These are phyloP conservation scores for Hymenopus coronatus DNA, from an alignment of 2,888 invertebrate species.

Conservation along the genomic window DNA sequence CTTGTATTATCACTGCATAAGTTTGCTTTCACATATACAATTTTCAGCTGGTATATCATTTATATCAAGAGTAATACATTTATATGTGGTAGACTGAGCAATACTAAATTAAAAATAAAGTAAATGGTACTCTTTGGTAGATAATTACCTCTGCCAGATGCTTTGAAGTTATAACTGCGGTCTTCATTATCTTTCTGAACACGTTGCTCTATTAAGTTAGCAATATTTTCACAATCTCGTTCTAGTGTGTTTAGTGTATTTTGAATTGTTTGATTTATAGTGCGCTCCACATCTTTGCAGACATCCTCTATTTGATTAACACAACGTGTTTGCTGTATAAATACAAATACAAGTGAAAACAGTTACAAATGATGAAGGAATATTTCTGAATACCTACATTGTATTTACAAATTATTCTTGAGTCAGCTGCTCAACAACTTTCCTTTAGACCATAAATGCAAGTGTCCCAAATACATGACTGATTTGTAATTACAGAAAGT, in stretches of 20 bases:
- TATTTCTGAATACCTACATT: not conserved
- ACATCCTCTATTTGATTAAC: constrained; percentile 57
- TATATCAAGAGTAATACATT: no score
- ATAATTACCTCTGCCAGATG: constrained; percentile 20
- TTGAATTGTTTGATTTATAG: constrained; percentile 55
- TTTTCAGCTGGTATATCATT: no score
- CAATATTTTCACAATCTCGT: constrained; percentile 51
- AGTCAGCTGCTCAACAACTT: no score
- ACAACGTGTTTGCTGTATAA: constrained; percentile 46
- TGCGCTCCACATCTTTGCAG: constrained; percentile 53
- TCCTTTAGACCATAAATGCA: no score
- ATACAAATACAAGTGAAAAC: not conserved
- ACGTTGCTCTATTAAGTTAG: constrained; percentile 45
- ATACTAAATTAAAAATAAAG: no score
- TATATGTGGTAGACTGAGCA: no score
- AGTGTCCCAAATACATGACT: no score
- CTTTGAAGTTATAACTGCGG: constrained; percentile 31
- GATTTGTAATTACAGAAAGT: no score
- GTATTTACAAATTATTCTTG: no score
- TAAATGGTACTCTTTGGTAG: no score
- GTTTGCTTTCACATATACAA: no score
- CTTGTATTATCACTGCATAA: no score
- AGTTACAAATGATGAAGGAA: not conserved
- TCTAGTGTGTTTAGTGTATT: constrained; percentile 55
- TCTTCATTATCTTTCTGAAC: constrained; percentile 43